Evolutionary conservation across 2,797 vertebrate genomes (phyloP), one percentile per base, ranked within the genome.

Genomic region (Malacoctenus gilli): DNA sequence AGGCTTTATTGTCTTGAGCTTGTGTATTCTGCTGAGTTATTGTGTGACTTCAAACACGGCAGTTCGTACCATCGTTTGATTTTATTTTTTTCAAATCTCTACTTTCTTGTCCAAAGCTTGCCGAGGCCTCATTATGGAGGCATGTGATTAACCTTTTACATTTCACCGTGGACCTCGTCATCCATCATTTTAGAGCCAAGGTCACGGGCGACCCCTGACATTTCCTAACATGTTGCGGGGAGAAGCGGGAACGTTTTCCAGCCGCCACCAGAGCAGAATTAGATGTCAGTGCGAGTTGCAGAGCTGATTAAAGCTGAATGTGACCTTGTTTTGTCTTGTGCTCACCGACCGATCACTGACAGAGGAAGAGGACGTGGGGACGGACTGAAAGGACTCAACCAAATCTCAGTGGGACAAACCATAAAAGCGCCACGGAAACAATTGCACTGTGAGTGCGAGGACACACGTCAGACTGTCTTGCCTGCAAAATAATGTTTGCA

Each of bases 141-240:
- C 19, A 38, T 47, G 56, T 60, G 60, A 62, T 74, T 64, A 71
- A 55, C 56, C 39, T 61, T 28, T 72, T 48, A 68, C 28, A 55
- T 64, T 66, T 70, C 42, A 21, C 40, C 31, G 25, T 53, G 31
- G 39, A 58, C 28, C 14, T 42, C n/a, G 8, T 66, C 62, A 46
- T 61, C 35, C 36, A 53, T 75, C 49, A 59, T 73, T 64, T 75
- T 48, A 57, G 65, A 61, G 28, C 38, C 57, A 69, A 70, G 43
- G 63, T 68, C 59, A 38, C 60, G 21, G 1, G 40, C 20, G 43
- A 72, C 65, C 50, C 50, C 41, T 53, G 39, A 53, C 54, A 31
- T 20, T 22, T 58, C 23, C 20, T 21, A 31, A 48, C 28, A 34
- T 6, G 32, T 53, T 37, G 11, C 50, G 39, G 49, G 30, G 8